Percentiles rank a stretch among this genome's conserved stretches.
Conservation (phyloP, 1,140 invertebrate species). For the Ruditapes philippinarum region DNA sequence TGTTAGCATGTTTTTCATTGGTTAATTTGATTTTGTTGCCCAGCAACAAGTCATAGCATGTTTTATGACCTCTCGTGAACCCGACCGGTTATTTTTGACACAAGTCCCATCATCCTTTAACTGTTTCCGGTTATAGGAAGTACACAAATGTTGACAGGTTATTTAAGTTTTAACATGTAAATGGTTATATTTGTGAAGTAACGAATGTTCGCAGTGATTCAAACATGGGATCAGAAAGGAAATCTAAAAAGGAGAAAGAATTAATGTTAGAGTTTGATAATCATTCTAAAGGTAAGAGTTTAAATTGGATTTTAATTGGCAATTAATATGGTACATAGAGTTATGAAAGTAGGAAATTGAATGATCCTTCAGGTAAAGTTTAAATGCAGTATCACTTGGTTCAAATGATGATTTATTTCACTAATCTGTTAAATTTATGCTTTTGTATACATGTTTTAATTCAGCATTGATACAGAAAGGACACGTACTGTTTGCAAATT, state of each 20-base stretch:
- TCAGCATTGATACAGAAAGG: too few species aligned
- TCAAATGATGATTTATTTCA: too few species aligned
- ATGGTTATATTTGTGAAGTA: neutral
- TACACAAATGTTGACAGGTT: slow-evolving; percentile 21
- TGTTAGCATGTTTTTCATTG: neutral
- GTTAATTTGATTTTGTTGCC: neutral
- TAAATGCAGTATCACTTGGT: too few species aligned
- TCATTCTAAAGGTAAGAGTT: slow-evolving; percentile 80
- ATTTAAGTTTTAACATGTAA: slow-evolving; percentile 11
- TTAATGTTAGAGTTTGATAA: slow-evolving; percentile 79
- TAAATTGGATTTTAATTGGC: neutral
- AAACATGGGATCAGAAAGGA: slow-evolving; percentile 79
- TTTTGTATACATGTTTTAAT: too few species aligned
- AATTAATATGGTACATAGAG: neutral
- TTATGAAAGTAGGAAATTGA: too few species aligned
- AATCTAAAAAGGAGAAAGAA: slow-evolving; percentile 82
- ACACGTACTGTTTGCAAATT: too few species aligned
- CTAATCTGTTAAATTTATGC: too few species aligned
- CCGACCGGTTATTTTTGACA: neutral
- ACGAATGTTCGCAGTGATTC: neutral
- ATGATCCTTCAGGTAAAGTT: too few species aligned
- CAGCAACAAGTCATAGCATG: slow-evolving; percentile 30
- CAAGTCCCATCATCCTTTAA: slow-evolving; percentile 27
- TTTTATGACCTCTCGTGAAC: neutral
- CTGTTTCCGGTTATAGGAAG: slow-evolving; percentile 4